Percentiles rank a stretch among this genome's conserved stretches.
phyloP scores from a whole-genome alignment of 2,888 invertebrate genomes.

The Zonitis immaculata region DNA sequence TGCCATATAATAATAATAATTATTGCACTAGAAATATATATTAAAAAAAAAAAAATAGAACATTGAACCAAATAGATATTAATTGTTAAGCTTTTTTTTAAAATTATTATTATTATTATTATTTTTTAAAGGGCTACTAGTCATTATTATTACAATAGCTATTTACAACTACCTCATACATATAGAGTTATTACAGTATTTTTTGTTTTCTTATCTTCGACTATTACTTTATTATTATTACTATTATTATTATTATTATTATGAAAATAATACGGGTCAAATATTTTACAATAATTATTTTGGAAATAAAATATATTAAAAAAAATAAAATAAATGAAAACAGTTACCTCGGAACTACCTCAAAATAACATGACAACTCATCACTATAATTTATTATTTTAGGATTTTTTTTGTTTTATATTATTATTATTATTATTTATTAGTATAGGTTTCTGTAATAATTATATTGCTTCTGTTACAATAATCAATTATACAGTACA shows the following conservation, averaged over 20 bases:
- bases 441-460: neutral
- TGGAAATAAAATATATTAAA: conserved; percentile 8
- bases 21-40: conserved; percentile 23
- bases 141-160: conserved; percentile 31
- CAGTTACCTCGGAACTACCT: conserved; percentile 24
- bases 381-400: conserved; percentile 19
- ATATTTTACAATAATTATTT: conserved; percentile 20
- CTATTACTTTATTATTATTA: neutral
- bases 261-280: conserved; percentile 25
- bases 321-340: conserved; percentile 27
- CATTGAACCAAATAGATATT: conserved; percentile 42
- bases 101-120: too few species aligned
- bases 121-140: conserved; percentile 33
- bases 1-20: conserved; percentile 22
- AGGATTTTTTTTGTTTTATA: neutral
- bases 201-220: conserved; percentile 20
- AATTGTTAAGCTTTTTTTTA: conserved; percentile 33
- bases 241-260: neutral
- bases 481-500: conserved; percentile 18
- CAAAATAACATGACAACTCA: conserved; percentile 22
- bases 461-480: neutral
- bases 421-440: conserved; percentile 2
- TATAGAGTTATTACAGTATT: conserved; percentile 41
- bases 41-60: too few species aligned
- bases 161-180: conserved; percentile 38